Evolutionary conservation across 2,797 vertebrate species (phyloP).

Genomic region (Lophotriccus pileatus): DNA sequence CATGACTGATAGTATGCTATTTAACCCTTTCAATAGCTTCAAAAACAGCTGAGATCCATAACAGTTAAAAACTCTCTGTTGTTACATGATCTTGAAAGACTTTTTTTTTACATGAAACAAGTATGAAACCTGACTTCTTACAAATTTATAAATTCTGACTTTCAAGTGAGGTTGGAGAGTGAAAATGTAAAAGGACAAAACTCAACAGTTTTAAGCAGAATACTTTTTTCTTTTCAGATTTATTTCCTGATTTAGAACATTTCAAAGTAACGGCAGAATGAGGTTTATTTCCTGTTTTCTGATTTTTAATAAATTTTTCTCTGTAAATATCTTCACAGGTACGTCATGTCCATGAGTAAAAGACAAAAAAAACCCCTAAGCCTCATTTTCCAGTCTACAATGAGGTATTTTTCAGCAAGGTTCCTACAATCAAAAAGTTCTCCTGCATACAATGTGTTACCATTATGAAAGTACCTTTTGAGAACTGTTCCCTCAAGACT

Average conservation of each 20-base stretch:
- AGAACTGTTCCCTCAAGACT: not conserved
- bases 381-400: not conserved
- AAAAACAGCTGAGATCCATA: not conserved
- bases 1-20: not conserved
- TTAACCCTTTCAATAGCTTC: conserved; percentile 36
- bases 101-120: not conserved
- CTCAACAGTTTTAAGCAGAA: not conserved
- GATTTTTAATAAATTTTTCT: not conserved
- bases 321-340: not conserved
- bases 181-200: not conserved
- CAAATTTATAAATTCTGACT: not conserved
- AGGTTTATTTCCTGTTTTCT: not conserved
- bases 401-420: not conserved
- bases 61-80: not conserved
- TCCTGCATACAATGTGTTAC: not conserved
- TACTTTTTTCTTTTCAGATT: not conserved
- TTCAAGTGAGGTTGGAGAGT: not conserved
- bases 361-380: not conserved
- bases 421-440: not conserved
- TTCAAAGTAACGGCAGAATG: not conserved
- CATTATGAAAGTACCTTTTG: not conserved
- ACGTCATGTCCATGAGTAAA: not conserved
- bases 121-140: not conserved
- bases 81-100: not conserved
- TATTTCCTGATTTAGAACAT: not conserved